Evolutionary conservation across 2,113 vertebrate genomes (phyloP).

Genomic region (Perccottus glenii): DNA sequence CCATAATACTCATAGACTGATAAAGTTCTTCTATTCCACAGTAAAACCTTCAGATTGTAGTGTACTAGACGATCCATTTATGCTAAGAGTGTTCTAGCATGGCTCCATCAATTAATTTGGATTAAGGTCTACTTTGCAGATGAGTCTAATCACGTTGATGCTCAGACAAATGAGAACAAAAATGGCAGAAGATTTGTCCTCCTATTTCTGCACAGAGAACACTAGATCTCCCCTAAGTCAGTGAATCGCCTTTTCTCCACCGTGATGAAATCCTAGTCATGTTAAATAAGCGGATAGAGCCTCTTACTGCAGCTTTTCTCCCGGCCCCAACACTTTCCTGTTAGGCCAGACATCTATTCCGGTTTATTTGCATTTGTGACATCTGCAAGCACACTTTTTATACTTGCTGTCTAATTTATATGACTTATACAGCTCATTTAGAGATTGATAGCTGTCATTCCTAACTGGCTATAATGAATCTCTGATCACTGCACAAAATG

Average conservation of each 20-base stretch:
- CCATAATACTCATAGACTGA: not conserved
- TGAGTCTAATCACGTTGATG: conserved; percentile 59
- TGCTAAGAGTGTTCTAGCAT: conserved; percentile 40
- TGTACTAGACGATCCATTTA: conserved; percentile 26
- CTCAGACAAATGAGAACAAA: conserved; percentile 49
- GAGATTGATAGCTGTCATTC: conserved; percentile 77
- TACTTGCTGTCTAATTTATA: conserved; percentile 59
- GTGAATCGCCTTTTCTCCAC: conserved; percentile 43
- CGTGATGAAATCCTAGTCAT: conserved; percentile 53
- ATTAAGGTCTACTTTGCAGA: conserved; percentile 58
- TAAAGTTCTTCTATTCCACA: not conserved
- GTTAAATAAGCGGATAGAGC: conserved; percentile 39
- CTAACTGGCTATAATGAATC: conserved; percentile 71
- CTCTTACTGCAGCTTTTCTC: conserved; percentile 21
- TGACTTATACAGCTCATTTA: conserved; percentile 69
- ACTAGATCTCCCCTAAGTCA: conserved; percentile 40
- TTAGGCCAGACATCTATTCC: conserved; percentile 47
- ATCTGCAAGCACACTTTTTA: conserved; percentile 54
- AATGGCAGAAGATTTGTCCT: conserved; percentile 57
- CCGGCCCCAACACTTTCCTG: conserved; percentile 12
- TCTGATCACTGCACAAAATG: conserved; percentile 61
- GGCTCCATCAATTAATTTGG: conserved; percentile 53
- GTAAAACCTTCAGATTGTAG: conserved; percentile 19
- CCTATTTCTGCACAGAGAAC: conserved; percentile 35
- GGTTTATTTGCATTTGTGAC: conserved; percentile 73